Evolutionary conservation across 2,797 vertebrate species (phyloP).

Genomic region (Onychomys leucogaster): DNA sequence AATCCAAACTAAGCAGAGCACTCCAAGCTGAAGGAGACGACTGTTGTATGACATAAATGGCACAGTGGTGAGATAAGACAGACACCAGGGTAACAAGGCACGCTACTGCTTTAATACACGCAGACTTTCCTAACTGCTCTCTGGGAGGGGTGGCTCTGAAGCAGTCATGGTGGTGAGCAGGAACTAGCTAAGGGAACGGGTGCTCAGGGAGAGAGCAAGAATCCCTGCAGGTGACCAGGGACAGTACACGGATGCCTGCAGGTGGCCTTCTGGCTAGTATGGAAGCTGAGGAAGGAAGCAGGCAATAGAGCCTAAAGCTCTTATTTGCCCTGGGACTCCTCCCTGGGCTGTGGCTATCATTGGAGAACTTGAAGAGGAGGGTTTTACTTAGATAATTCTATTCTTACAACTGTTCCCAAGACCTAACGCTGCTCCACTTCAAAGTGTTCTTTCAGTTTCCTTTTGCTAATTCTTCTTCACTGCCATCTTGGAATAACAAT

Average conservation of each 20-base stretch:
- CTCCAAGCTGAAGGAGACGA: not conserved
- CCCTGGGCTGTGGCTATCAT: not conserved
- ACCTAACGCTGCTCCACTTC: slow-evolving; percentile 24
- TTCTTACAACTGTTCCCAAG: slow-evolving; percentile 50
- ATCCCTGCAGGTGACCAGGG: not conserved
- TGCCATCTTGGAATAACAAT: not conserved
- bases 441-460: not conserved
- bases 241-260: not conserved
- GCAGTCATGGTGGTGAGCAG: slow-evolving; percentile 9
- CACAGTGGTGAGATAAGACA: not conserved
- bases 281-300: slow-evolving; percentile 17
- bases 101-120: not conserved
- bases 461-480: slow-evolving; percentile 60
- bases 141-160: not conserved
- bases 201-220: not conserved
- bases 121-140: slow-evolving; percentile 33
- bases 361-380: slow-evolving; percentile 14
- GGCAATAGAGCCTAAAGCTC: slow-evolving; percentile 6
- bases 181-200: slow-evolving; percentile 18
- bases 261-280: not conserved
- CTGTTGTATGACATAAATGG: not conserved
- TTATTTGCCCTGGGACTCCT: not conserved
- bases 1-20: slow-evolving; percentile 28
- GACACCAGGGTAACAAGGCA: not conserved
- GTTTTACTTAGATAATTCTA: slow-evolving; percentile 49